A percentile compares a stretch with the other conserved stretches of the same genome.
Conservation (phyloP, 2,113 vertebrate species). For the Nycticebus coucang region DNA sequence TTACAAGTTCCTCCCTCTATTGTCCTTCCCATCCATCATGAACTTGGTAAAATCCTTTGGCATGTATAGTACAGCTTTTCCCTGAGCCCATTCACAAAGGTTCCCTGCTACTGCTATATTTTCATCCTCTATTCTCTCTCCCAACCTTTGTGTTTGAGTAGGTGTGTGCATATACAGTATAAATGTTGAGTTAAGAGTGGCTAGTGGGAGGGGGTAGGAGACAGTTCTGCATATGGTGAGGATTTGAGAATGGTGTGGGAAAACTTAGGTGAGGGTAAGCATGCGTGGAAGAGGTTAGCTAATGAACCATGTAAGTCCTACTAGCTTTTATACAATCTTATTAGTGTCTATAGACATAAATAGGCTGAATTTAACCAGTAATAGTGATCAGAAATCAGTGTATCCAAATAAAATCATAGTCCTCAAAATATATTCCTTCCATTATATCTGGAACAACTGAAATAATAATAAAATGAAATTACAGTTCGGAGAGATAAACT, state of each 20-base stretch:
- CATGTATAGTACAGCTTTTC: slow-evolving; percentile 43
- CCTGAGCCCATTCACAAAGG: slow-evolving; percentile 50
- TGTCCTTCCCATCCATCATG: slow-evolving; percentile 81
- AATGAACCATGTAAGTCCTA: neutral
- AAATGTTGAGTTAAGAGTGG: neutral
- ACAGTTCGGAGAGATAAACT: neutral
- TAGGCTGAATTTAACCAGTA: neutral
- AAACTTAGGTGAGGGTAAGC: neutral
- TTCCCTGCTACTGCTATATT: slow-evolving; percentile 12
- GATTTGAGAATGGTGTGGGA: neutral
- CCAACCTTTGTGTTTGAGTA: neutral
- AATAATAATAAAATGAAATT: neutral
- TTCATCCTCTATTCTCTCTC: neutral
- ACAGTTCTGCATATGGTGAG: neutral
- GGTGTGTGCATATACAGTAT: neutral
- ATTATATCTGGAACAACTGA: neutral
- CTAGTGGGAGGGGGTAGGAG: neutral
- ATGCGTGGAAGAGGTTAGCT: neutral
- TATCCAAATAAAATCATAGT: neutral
- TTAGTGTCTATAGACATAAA: neutral
- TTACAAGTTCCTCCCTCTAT: slow-evolving; percentile 80
- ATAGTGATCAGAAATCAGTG: neutral
- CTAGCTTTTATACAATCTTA: neutral
- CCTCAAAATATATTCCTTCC: neutral
- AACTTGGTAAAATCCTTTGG: slow-evolving; percentile 63